Base-by-base conservation (phyloP, 2,797 vertebrate genomes). In the Diplodus sargus region DNA sequence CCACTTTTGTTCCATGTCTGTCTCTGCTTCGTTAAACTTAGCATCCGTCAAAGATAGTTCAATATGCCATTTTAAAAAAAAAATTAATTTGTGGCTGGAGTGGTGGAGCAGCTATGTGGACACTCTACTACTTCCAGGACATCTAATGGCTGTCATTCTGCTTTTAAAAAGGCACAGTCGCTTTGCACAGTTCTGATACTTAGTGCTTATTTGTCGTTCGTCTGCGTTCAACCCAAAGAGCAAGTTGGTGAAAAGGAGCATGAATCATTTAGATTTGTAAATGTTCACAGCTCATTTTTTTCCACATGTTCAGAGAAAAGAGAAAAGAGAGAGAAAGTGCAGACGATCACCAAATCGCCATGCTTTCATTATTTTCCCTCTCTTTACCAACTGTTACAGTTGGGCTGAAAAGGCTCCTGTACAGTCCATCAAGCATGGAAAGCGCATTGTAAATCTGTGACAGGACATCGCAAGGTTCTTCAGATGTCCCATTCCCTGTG, bases 401-500 rank as follows among this genome's bases (percentile, higher is more conserved):
- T 30, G 45, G 15, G 13, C 6, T 34, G 17, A 18, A 60, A 66
- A 30, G 30, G 3, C 17, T 6, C 23, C 25, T 54, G 20, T 25
- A 18, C 34, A 17, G 51, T 23, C 15, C 61, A 58, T 48, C 11
- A 49, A 63, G 6, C 13, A 54, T 60, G 25, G 14, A 61, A 22
- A 39, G 39, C 39, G 39, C 14, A 15, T 30, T 47, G 51, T 66
- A 42, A 22, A 58, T 30, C 16, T 30, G 8, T 42, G 13, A 48
- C 61, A 30, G 59, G 48, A 74, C 39, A 51, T 43, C 43, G 60
- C 42, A 67, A 64, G 22, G 70, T 49, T 60, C 25, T 65, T 22
- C 45, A 53, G 39, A 39, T 39, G 18, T 23, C 28, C 8, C 58
- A 0, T 25, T 53, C 16, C 67, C 0, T 43, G 14, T 58, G 43